phyloP scores from a whole-genome alignment of 2,888 invertebrate genomes.

The Dryocosmus kuriphilus region DNA sequence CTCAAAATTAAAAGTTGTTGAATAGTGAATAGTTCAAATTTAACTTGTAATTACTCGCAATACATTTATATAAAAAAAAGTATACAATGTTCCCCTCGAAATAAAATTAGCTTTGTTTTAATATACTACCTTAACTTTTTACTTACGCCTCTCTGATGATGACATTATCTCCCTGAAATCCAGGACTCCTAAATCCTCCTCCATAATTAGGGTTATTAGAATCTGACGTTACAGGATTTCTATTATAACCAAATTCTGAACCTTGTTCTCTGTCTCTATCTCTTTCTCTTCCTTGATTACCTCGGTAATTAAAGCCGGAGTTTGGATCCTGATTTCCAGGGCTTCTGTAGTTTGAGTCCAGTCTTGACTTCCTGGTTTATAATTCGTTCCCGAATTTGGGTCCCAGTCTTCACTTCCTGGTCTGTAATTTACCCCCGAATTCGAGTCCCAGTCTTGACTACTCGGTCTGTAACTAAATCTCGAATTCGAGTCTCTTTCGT shows the following conservation, averaged over 20 bases:
- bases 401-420: conserved; percentile 10
- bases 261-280: conserved; percentile 58
- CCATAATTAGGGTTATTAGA: conserved; percentile 14
- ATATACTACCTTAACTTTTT: neutral
- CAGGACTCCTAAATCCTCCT: conserved; percentile 46
- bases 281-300: conserved; percentile 63
- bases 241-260: conserved; percentile 40
- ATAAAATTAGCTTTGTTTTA: neutral
- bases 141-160: conserved; percentile 74
- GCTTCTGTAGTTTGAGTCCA: neutral
- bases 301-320: conserved; percentile 15
- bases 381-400: neutral
- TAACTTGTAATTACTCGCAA: too few relatives aligned
- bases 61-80: too few relatives aligned
- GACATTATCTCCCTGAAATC: conserved; percentile 60
- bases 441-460: conserved; percentile 20
- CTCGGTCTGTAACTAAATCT: conserved; percentile 49
- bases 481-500: conserved; percentile 60
- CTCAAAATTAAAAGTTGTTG: too few relatives aligned
- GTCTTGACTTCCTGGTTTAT: neutral
- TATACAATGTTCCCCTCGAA: too few relatives aligned
- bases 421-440: conserved; percentile 13
- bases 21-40: too few relatives aligned
- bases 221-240: conserved; percentile 16
- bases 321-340: neutral